Conservation (phyloP, 2,113 vertebrate genomes). For the Pandion haliaetus region DNA sequence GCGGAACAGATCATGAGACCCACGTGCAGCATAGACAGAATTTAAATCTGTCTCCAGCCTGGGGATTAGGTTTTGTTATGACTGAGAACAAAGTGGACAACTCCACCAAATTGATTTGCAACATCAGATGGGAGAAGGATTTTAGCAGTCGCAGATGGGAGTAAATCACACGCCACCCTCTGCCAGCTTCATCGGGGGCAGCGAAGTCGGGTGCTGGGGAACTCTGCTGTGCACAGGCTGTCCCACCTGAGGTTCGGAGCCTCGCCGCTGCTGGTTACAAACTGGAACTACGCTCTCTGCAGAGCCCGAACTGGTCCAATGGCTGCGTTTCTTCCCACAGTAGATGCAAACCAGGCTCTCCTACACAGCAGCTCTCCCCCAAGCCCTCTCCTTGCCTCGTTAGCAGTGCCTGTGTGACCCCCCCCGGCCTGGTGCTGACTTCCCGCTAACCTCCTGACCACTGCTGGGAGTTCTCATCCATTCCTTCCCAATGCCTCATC, state of each 20-base stretch:
- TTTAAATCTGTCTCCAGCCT: background rate
- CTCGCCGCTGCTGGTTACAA: accelerated
- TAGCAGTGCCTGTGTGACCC: accelerated
- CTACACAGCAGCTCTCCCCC: background rate
- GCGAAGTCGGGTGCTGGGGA: accelerated
- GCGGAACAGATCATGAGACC: background rate
- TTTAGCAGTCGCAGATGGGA: background rate
- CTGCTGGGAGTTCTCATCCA: background rate
- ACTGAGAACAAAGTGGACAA: conserved; percentile 26
- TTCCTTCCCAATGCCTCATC: background rate
- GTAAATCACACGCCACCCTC: background rate
- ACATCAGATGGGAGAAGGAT: background rate
- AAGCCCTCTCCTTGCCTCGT: background rate
- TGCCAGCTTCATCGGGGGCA: background rate
- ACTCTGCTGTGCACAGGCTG: background rate
- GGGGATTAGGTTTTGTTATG: conserved; percentile 20
- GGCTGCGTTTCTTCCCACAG: accelerated
- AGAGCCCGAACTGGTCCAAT: background rate
- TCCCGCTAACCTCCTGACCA: background rate
- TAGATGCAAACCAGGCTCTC: background rate
- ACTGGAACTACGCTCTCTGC: accelerated
- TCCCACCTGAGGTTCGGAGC: background rate
- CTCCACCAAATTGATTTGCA: background rate
- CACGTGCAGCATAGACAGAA: background rate
- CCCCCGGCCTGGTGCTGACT: background rate